A percentile compares a stretch with the other conserved stretches of the same genome.
These are phyloP conservation scores for Melanocharis versteri DNA, from an alignment of 2,113 vertebrate genomes.

Conservation along the genomic window DNA sequence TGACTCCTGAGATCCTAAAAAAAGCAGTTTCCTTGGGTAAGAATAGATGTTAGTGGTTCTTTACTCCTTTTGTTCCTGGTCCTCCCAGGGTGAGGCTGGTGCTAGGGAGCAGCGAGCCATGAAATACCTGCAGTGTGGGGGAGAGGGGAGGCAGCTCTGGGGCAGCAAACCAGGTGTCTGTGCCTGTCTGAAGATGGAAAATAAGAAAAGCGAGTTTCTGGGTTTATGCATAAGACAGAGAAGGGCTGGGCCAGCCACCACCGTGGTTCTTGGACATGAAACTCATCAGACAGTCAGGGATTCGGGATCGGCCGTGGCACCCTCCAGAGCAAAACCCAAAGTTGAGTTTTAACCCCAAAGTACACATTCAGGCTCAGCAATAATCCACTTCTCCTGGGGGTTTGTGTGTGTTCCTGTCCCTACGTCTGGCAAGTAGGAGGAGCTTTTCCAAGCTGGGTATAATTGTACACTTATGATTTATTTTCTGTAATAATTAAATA, in stretches of 20 bases:
- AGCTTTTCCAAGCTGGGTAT: background rate
- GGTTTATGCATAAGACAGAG: rapidly evolving
- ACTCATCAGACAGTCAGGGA: background rate
- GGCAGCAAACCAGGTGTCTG: background rate
- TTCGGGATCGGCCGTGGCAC: rapidly evolving
- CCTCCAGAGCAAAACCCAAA: background rate
- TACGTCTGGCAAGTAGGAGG: background rate
- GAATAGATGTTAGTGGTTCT: background rate
- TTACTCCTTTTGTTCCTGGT: background rate
- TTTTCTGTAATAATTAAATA: background rate
- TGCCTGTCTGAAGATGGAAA: background rate
- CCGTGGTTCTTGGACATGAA: background rate
- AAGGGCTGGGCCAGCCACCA: background rate
- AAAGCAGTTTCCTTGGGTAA: background rate
- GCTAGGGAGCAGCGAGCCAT: background rate
- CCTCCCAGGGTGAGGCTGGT: background rate
- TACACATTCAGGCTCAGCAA: background rate
- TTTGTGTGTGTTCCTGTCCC: background rate
- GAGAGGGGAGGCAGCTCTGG: background rate
- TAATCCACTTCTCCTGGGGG: background rate
- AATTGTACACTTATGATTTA: background rate
- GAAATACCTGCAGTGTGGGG: background rate
- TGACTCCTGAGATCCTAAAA: background rate
- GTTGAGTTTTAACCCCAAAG: background rate
- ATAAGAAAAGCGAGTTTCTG: no score